These are phyloP conservation scores for Zosterops japonicus DNA, from an alignment of 2,113 vertebrate species.

Conservation along the genomic window DNA sequence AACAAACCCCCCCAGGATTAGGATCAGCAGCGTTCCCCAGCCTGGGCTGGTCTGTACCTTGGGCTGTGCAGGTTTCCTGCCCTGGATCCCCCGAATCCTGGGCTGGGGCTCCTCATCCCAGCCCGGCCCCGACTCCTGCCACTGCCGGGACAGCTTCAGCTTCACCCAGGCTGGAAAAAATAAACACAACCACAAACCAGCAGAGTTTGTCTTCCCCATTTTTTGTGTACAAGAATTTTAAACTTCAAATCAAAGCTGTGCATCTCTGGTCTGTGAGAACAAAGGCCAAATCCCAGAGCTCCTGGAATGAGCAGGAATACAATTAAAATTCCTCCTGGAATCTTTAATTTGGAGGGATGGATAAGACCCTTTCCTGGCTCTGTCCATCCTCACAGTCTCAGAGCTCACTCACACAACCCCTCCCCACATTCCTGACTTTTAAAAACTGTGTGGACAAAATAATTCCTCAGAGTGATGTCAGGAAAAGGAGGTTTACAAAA, in stretches of 20 bases:
- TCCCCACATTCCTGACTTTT: background rate
- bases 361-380: background rate
- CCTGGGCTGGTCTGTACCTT: slow-evolving; percentile 67
- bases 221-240: fast-evolving
- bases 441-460: fast-evolving
- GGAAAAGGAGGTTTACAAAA: background rate
- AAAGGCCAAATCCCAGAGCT: background rate
- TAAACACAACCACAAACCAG: background rate
- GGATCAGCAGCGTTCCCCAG: background rate
- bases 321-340: background rate
- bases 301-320: background rate
- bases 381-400: background rate
- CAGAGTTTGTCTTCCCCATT: background rate
- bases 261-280: background rate
- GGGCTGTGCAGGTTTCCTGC: slow-evolving; percentile 10
- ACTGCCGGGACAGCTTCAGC: slow-evolving; percentile 74
- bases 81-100: slow-evolving; percentile 84
- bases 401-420: background rate
- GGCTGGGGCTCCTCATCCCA: slow-evolving; percentile 77
- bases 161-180: slow-evolving; percentile 81
- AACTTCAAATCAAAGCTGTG: background rate
- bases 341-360: background rate
- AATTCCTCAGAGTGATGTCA: fast-evolving
- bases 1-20: fast-evolving
- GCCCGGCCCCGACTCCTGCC: slow-evolving; percentile 66